These are phyloP conservation scores for Natrix natrix DNA, from an alignment of 2,797 vertebrate species.

Conservation along the genomic window DNA sequence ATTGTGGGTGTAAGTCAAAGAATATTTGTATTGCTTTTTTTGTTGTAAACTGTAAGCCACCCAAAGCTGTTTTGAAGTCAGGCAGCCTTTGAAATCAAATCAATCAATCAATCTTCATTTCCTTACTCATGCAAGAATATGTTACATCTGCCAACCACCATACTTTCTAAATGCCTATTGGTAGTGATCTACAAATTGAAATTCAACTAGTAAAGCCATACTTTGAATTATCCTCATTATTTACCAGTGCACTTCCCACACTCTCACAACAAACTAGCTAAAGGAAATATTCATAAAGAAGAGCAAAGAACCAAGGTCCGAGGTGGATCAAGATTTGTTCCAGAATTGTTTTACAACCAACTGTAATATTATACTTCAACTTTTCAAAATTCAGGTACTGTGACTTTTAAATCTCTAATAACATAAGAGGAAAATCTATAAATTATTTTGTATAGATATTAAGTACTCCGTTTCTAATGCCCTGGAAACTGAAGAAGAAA, in stretches of 20 bases:
- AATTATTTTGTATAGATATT: not conserved
- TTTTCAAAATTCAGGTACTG: not conserved
- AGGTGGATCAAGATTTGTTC: not conserved
- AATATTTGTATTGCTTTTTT: too few relatives aligned
- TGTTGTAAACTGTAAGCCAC: too few relatives aligned
- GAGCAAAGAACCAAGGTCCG: not conserved
- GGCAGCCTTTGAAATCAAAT: too few relatives aligned
- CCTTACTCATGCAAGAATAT: too few relatives aligned
- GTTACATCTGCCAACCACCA: too few relatives aligned
- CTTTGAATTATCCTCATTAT: not conserved
- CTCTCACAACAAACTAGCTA: not conserved
- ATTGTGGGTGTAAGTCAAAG: too few relatives aligned
- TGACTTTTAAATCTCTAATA: not conserved
- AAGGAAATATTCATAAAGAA: not conserved
- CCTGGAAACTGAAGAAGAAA: not conserved
- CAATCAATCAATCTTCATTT: too few relatives aligned
- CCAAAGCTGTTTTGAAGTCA: too few relatives aligned
- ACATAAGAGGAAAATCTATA: not conserved
- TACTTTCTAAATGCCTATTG: too few relatives aligned
- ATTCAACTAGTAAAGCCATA: not conserved
- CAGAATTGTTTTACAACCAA: not conserved
- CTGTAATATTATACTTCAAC: not conserved
- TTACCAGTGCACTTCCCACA: not conserved
- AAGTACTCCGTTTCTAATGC: not conserved
- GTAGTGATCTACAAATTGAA: not conserved